Percentiles rank a stretch among this genome's conserved stretches.
Evolutionary conservation across 2,888 invertebrate species (phyloP).

Genomic region (Ectropis crepuscularia): DNA sequence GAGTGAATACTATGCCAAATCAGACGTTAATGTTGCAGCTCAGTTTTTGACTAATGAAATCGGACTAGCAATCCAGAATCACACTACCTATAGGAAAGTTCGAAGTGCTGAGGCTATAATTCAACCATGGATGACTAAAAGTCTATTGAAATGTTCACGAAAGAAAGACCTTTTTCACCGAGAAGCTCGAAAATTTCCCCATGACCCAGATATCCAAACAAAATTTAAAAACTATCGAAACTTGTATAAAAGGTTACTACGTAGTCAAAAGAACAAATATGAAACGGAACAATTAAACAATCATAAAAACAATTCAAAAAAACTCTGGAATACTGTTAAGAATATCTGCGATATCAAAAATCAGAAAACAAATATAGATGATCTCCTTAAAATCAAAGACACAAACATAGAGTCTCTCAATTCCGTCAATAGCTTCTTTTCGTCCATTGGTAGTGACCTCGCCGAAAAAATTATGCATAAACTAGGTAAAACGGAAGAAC

Average conservation of each 20-base stretch:
- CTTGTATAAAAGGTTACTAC: slow-evolving; percentile 1
- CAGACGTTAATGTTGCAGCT: slow-evolving; percentile 3
- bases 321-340: slow-evolving; percentile 18
- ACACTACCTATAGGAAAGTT: background rate
- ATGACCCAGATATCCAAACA: background rate
- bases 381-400: background rate
- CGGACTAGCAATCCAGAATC: background rate
- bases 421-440: slow-evolving; percentile 6
- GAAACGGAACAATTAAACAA: background rate
- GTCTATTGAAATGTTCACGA: slow-evolving; percentile 8
- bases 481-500: background rate
- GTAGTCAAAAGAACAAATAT: slow-evolving; percentile 6
- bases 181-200: background rate
- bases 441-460: slow-evolving; percentile 4
- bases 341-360: slow-evolving; percentile 11
- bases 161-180: slow-evolving; percentile 13
- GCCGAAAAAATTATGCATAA: slow-evolving; percentile 6
- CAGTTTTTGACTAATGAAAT: background rate
- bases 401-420: slow-evolving; percentile 2
- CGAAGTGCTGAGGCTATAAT: slow-evolving; percentile 1
- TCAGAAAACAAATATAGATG: background rate
- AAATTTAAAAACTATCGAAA: slow-evolving; percentile 22
- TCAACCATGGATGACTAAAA: slow-evolving; percentile 17
- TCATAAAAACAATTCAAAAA: slow-evolving; percentile 15
- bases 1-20: background rate